Evolutionary conservation across 2,113 vertebrate genomes (phyloP).

Genomic region (Salvelinus namaycush): DNA sequence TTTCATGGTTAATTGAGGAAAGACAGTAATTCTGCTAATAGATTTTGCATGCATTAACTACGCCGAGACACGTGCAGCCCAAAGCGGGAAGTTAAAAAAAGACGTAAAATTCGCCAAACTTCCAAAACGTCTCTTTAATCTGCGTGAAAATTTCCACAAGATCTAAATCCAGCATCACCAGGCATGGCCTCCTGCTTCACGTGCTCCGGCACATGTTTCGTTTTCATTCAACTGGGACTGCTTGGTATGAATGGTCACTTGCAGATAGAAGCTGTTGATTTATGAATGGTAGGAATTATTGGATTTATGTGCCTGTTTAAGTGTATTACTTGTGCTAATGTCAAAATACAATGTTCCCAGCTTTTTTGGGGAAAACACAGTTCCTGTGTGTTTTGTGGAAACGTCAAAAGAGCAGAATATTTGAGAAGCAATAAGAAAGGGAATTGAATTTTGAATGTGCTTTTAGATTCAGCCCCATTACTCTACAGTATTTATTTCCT

Average conservation of each 20-base stretch:
- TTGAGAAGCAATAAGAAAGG: too few species aligned
- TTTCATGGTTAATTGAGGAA: too few species aligned
- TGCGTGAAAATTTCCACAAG: background rate
- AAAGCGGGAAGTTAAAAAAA: too few species aligned
- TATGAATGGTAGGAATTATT: slow-evolving; percentile 55
- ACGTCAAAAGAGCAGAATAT: too few species aligned
- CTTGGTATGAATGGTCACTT: background rate
- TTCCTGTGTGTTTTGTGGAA: too few species aligned
- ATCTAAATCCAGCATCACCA: background rate
- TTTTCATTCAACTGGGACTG: background rate
- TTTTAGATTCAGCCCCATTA: background rate
- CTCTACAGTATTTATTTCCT: slow-evolving; percentile 68
- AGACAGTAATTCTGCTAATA: too few species aligned
- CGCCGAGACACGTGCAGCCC: too few species aligned
- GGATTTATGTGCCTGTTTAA: slow-evolving; percentile 69
- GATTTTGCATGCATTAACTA: too few species aligned
- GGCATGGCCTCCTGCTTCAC: background rate
- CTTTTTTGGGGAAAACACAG: too few species aligned
- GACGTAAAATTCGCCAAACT: too few species aligned
- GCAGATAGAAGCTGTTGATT: background rate
- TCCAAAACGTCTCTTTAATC: background rate
- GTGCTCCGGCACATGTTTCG: background rate
- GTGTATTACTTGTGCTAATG: slow-evolving; percentile 50
- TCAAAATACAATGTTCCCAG: too few species aligned
- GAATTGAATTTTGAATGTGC: too few species aligned